These are phyloP conservation scores for Cotesia typhae DNA, from an alignment of 1,140 invertebrate species.

Conservation along the genomic window DNA sequence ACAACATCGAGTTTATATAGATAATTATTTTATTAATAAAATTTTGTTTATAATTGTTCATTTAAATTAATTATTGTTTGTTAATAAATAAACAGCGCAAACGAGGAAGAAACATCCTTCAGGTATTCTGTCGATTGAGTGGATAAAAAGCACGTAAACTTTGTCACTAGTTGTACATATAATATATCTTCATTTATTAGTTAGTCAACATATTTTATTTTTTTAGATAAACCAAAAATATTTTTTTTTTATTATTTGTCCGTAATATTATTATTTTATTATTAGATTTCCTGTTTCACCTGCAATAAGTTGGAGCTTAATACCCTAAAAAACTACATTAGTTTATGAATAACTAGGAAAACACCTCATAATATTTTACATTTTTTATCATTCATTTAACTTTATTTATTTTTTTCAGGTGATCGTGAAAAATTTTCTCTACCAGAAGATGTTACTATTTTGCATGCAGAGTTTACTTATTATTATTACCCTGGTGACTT, in stretches of 20 bases:
- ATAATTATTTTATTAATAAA: slow-evolving; percentile 10
- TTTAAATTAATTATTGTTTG: slow-evolving; percentile 43
- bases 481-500: slow-evolving; percentile 97
- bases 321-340: slow-evolving; percentile 1
- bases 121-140: slow-evolving; percentile 53
- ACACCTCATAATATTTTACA: slow-evolving; percentile 25
- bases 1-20: background rate
- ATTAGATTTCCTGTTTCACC: background rate
- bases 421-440: slow-evolving; percentile 85
- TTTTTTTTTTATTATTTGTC: no score
- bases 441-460: slow-evolving; percentile 86
- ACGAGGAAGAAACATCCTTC: slow-evolving; percentile 62
- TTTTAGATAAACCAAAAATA: slow-evolving; percentile 1
- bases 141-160: slow-evolving; percentile 40
- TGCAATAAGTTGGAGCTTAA: background rate
- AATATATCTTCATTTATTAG: slow-evolving; percentile 22
- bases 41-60: slow-evolving; percentile 26
- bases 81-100: slow-evolving; percentile 59
- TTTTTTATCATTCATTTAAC: slow-evolving; percentile 27
- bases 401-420: slow-evolving; percentile 68
- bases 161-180: slow-evolving; percentile 24
- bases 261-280: no score
- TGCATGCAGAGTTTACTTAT: slow-evolving; percentile 95
- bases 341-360: background rate
- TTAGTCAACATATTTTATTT: slow-evolving; percentile 20